Evolutionary conservation across 2,888 invertebrate species (phyloP), one percentile per base, ranked within the genome.

Genomic region (Euproctis similis): DNA sequence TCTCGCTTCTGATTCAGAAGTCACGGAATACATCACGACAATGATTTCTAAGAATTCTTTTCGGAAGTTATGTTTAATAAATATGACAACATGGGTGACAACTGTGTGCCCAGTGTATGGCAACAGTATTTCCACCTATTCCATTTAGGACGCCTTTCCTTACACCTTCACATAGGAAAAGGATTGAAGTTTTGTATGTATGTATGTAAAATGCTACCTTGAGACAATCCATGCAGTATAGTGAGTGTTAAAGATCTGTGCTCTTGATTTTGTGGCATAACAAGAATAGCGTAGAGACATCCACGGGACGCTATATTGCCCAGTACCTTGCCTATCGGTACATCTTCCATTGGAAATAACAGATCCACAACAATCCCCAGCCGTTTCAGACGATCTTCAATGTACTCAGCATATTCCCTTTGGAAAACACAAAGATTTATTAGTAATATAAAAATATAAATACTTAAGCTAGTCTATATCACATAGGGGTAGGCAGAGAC

Each of bases 321-420:
- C 13, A 97, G 76, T 11, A 96, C 82, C 43, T 76, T 81, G 3
- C 88, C 88, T 7, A 96, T 87, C 0, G 94, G 91, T 1, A 95
- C 92, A 58, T 95, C 94, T 62, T 95, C 95, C 73, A 95, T 95
- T 0, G 97, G 95, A 63, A 94, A 95, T n/a, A 96, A 76, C 0
- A 97, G 82, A 63, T 96, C 95, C 0, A 96, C 95, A 2, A 91
- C 89, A 28, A 95, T 85, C 1, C 93, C 93, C 3, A 93, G 70
- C 21, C 89, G 87, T 62, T 94, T 94, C 31, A 97, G 75, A 8
- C 92, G 88, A 19, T 89, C 86, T 66, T 97, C 96, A 38, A 97
- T 92, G 54, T 89, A 91, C 63, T 97, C 96, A 0, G 95, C 96
- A 66, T 96, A 97, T 56, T 92, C 90, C 30, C 94, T 92, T 64